Conservation (phyloP, 2,888 invertebrate genomes). For the Cylindroiulus punctatus region DNA sequence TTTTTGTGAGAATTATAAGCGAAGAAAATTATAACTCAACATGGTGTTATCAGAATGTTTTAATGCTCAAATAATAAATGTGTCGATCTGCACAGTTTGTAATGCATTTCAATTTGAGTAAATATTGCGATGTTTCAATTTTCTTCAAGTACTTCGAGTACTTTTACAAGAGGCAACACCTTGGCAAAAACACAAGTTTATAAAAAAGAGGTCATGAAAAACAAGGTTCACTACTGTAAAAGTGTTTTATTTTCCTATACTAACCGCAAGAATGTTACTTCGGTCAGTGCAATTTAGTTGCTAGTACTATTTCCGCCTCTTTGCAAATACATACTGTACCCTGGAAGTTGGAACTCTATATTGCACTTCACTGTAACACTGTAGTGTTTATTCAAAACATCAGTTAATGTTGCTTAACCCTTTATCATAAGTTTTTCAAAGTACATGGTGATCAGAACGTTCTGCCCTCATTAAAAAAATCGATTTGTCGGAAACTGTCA, state of each 20-base stretch:
- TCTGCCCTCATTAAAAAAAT: too few species aligned
- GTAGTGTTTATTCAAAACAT: background rate
- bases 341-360: background rate
- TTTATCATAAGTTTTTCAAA: too few species aligned
- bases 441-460: too few species aligned
- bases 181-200: background rate
- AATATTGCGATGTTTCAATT: background rate
- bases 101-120: background rate
- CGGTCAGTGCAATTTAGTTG: background rate
- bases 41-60: background rate
- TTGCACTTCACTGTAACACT: background rate
- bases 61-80: background rate
- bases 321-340: background rate
- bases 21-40: background rate
- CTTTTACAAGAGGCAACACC: background rate
- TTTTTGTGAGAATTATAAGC: background rate
- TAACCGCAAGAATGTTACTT: conserved; percentile 7
- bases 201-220: conserved; percentile 40
- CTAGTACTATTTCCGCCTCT: background rate
- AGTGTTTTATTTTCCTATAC: background rate
- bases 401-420: too few species aligned
- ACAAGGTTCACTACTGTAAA: conserved; percentile 34
- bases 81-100: background rate
- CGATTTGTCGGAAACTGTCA: too few species aligned
- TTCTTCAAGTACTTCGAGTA: background rate